Evolutionary conservation across 2,888 invertebrate species (phyloP), one percentile per base, ranked within the genome.

Genomic region (Gryllus longicercus): DNA sequence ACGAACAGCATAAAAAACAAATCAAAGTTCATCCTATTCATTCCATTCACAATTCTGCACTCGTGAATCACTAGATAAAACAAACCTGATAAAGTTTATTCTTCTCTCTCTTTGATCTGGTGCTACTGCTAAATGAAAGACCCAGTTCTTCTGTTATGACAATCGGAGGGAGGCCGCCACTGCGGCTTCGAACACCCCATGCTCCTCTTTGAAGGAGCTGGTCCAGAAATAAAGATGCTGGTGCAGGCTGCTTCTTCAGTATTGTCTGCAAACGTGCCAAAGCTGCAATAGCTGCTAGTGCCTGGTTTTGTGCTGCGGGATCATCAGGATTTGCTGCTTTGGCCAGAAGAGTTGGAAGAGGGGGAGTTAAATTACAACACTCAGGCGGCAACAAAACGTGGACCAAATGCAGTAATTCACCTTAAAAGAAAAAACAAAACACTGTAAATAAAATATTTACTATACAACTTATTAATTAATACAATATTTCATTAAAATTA

Each of bases 351-450:
- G 93, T 91, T 11, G 97, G 96, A 84, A 98, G 88, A 23, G 96
- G 93, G 25, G 96, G 94, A 80, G 94, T 93, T 81, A 94, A 90
- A 86, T 94, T 93, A 87, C 94, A 94, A 85, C 95, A 93, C 86
- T 96, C 96, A 78, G 95, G 91, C 79, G 98, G 98, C 86, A 98
- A 89, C 84, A 96, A 91, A 79, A 93, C 90, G 87, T 96, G 95
- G 85, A 94, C 93, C 86, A 98, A 89, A 88, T 96, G 95, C 84
- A 98, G 88, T 79, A 98, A 89, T 88, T 97, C 96, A 81, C 94
- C 94, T 88, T 87, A 83, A 84, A 88, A 84, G 75, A 38, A 16
- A 23, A 38, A 38, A 38, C 0, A 38, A 8, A 38, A 38, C 38
- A 38, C 38, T 38, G 38, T 38, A 8, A 38, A 38, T 38, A 38